These are phyloP conservation scores for Leptinotarsa texana DNA, from an alignment of 1,140 invertebrate species.

Conservation along the genomic window DNA sequence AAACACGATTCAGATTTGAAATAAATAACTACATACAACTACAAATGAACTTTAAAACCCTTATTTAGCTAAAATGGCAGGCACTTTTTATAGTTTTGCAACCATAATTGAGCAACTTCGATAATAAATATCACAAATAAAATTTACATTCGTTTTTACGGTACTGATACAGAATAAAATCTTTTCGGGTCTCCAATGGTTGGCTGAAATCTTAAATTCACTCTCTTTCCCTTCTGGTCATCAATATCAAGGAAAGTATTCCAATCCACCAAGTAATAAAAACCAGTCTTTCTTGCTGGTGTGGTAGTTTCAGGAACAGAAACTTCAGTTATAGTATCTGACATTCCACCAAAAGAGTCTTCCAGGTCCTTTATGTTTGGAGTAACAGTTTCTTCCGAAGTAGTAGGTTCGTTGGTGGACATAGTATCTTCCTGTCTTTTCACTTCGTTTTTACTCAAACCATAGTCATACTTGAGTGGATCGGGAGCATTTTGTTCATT, in stretches of 20 bases:
- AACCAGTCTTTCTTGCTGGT: conserved; percentile 69
- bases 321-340: conserved; percentile 56
- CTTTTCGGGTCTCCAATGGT: conserved; percentile 76
- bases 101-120: conserved; percentile 3
- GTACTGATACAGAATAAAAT: conserved; percentile 67
- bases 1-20: too few relatives aligned
- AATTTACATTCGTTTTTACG: background rate
- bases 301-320: conserved; percentile 53
- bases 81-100: background rate
- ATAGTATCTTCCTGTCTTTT: conserved; percentile 44
- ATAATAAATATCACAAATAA: background rate
- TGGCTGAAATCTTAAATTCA: conserved; percentile 77
- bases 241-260: conserved; percentile 83
- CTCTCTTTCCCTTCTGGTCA: conserved; percentile 71
- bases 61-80: too few relatives aligned
- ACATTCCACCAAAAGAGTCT: conserved; percentile 74
- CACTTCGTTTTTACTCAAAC: conserved; percentile 48
- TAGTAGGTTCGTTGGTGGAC: conserved; percentile 40
- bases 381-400: conserved; percentile 48
- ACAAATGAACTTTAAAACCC: too few relatives aligned
- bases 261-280: conserved; percentile 84
- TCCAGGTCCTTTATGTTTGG: conserved; percentile 69
- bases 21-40: too few relatives aligned
- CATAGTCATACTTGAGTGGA: conserved; percentile 42
- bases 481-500: conserved; percentile 47